Conservation (phyloP, 2,888 invertebrate genomes). For the Cetonia aurata region DNA sequence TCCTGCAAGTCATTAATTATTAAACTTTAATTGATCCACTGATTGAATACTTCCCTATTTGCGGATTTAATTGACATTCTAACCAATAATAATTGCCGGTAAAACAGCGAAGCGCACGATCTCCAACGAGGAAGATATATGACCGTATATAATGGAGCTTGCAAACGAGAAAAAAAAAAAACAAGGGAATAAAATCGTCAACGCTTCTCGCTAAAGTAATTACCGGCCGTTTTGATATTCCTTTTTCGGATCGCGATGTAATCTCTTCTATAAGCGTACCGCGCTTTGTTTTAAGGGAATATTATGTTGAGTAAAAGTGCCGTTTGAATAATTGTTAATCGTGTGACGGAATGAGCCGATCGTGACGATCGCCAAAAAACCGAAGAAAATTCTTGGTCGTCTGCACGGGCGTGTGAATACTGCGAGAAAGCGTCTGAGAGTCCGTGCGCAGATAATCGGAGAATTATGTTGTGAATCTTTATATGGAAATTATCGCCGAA, state of each 20-base stretch:
- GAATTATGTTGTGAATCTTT: constrained; percentile 8
- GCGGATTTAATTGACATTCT: constrained; percentile 19
- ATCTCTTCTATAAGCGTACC: constrained; percentile 15
- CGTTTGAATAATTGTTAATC: constrained; percentile 22
- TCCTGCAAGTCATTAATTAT: background rate
- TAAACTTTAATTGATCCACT: constrained; percentile 9
- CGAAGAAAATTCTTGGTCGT: constrained; percentile 3
- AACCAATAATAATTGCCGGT: constrained; percentile 1
- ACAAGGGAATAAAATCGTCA: background rate
- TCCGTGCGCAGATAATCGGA: constrained; percentile 7
- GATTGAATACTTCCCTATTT: constrained; percentile 10
- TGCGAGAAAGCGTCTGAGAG: background rate
- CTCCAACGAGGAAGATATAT: constrained; percentile 1
- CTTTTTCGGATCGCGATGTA: background rate
- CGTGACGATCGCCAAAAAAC: constrained; percentile 13
- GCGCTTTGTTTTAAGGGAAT: background rate
- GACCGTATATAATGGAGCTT: background rate
- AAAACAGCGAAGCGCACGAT: background rate
- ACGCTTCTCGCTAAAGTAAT: constrained; percentile 10
- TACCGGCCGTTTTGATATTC: background rate
- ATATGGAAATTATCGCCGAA: background rate
- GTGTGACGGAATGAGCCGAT: background rate
- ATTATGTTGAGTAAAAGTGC: background rate
- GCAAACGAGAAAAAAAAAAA: background rate
- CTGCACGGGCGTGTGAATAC: constrained; percentile 8